A percentile compares a stretch with the other conserved stretches of the same genome.
These are phyloP conservation scores for Zaprionus vittiger DNA, from an alignment of 1,140 invertebrate genomes.

Conservation along the genomic window DNA sequence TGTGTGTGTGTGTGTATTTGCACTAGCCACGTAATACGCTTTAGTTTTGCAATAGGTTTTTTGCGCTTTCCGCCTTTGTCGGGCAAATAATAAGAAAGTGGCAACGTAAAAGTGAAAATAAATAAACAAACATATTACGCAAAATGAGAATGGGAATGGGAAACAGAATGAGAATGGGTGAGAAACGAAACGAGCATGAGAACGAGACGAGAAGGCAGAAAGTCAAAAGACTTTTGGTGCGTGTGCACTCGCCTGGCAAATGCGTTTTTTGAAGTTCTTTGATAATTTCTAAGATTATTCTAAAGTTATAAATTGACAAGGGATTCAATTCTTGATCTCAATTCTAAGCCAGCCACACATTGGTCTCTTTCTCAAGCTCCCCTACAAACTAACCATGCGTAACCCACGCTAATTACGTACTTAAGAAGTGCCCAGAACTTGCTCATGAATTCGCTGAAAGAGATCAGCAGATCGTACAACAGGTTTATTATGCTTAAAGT, in stretches of 20 bases:
- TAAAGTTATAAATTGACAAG: background rate
- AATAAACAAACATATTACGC: slow-evolving; percentile 45
- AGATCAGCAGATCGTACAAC: slow-evolving; percentile 36
- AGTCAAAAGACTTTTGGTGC: slow-evolving; percentile 5
- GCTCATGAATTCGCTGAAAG: slow-evolving; percentile 2
- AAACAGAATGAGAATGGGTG: slow-evolving; percentile 1
- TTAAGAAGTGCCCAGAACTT: slow-evolving; percentile 43
- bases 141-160: slow-evolving; percentile 18
- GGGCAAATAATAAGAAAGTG: slow-evolving; percentile 61
- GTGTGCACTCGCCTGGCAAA: background rate
- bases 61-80: slow-evolving; percentile 20
- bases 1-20: slow-evolving; percentile 17
- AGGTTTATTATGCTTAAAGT: slow-evolving; percentile 22
- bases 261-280: background rate
- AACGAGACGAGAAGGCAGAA: background rate
- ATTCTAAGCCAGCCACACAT: too few relatives aligned
- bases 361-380: background rate
- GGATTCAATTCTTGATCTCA: too few relatives aligned
- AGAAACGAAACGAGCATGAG: slow-evolving; percentile 19
- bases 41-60: slow-evolving; percentile 47
- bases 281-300: background rate
- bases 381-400: background rate
- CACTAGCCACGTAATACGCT: slow-evolving; percentile 50
- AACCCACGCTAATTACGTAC: slow-evolving; percentile 5
- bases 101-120: slow-evolving; percentile 60